phyloP scores from a whole-genome alignment of 1,140 invertebrate species.

The Drosophila pseudoobscura region DNA sequence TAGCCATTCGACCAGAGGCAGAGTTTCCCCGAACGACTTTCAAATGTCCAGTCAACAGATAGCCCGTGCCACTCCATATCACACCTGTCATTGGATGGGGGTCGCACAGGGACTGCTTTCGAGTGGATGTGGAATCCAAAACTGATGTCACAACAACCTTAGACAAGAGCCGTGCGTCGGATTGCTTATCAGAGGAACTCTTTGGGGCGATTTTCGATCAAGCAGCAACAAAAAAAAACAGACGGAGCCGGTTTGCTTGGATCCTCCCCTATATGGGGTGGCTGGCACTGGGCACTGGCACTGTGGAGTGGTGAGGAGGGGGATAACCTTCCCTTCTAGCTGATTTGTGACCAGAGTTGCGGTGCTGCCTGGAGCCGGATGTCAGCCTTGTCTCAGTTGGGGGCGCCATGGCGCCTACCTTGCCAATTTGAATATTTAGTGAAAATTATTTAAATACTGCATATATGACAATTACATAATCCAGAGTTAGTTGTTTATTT shows the following conservation, averaged over 20 bases:
- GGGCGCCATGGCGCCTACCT: conserved; percentile 26
- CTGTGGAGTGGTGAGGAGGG: not conserved
- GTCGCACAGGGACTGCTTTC: not conserved
- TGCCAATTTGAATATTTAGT: conserved; percentile 66
- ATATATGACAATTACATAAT: conserved; percentile 28
- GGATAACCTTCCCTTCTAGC: conserved; percentile 31
- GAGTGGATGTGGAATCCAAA: conserved; percentile 24
- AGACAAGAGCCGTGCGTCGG: conserved; percentile 19
- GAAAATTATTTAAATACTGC: conserved; percentile 45
- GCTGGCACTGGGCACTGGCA: no score
- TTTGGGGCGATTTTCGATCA: conserved; percentile 12
- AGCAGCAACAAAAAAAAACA: conserved; percentile 1
- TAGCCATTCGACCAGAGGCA: conserved; percentile 7
- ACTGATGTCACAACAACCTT: conserved; percentile 25
- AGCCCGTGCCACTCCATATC: conserved; percentile 28
- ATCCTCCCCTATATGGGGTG: no score
- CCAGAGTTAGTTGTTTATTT: conserved; percentile 19
- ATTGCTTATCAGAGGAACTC: conserved; percentile 19
- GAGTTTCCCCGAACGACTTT: conserved; percentile 49
- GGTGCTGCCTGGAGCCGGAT: not conserved
- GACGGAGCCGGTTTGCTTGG: conserved; percentile 1
- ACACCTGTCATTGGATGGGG: not conserved
- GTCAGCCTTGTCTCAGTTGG: conserved; percentile 40
- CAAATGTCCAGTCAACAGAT: conserved; percentile 53
- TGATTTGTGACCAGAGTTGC: conserved; percentile 54